Conservation (phyloP, 1,140 invertebrate genomes). For the Euwallacea fornicatus region DNA sequence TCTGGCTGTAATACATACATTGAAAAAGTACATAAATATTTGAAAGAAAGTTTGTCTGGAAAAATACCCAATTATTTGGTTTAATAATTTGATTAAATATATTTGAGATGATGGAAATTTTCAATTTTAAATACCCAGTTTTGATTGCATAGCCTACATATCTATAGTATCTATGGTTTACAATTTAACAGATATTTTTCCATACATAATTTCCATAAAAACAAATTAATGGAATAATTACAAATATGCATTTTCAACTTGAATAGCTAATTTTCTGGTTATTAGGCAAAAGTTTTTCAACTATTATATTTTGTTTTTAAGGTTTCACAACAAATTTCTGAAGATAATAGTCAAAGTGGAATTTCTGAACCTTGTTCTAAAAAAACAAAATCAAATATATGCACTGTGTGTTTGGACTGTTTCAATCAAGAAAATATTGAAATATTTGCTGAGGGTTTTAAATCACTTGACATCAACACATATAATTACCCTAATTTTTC, state of each 20-base stretch:
- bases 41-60: too few species aligned
- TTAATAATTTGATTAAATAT: too few species aligned
- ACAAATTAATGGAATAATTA: too few species aligned
- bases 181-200: neutral
- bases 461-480: conserved; percentile 48
- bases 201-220: neutral
- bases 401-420: conserved; percentile 65
- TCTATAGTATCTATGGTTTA: neutral
- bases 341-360: conserved; percentile 16
- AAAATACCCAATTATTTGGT: too few species aligned
- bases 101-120: too few species aligned
- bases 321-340: too few species aligned
- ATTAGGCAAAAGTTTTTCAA: neutral
- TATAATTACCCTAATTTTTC: conserved; percentile 54
- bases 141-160: too few species aligned
- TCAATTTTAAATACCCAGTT: too few species aligned
- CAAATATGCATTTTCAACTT: too few species aligned
- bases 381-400: conserved; percentile 54
- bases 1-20: too few species aligned
- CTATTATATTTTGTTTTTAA: neutral
- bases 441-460: conserved; percentile 54
- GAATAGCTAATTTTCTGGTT: neutral
- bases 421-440: conserved; percentile 58
- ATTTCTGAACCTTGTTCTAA: conserved; percentile 12
- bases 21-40: too few species aligned